phyloP scores from a whole-genome alignment of 1,140 invertebrate species.

The Paralvinella palmiformis region DNA sequence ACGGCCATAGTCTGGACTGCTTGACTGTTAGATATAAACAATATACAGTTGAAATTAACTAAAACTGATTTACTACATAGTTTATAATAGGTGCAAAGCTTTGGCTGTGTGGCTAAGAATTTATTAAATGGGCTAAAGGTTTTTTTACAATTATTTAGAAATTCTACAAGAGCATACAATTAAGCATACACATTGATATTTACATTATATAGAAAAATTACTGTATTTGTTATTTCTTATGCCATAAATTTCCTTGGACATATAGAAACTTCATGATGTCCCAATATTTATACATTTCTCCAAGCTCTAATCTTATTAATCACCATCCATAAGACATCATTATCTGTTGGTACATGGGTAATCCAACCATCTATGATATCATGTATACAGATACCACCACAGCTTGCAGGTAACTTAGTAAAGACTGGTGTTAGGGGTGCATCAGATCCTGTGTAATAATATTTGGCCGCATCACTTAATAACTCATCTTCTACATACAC shows the following conservation, averaged over 20 bases:
- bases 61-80: too few relatives aligned
- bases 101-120: too few relatives aligned
- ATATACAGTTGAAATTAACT: neutral
- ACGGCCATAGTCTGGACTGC: slow-evolving; percentile 30
- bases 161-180: too few relatives aligned
- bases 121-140: too few relatives aligned
- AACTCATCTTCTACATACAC: slow-evolving; percentile 2
- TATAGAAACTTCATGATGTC: too few relatives aligned
- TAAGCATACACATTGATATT: too few relatives aligned
- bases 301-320: neutral
- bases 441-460: slow-evolving; percentile 12
- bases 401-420: slow-evolving; percentile 12
- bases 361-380: slow-evolving; percentile 16
- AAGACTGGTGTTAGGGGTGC: slow-evolving; percentile 6
- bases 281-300: too few relatives aligned
- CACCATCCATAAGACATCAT: slow-evolving; percentile 19
- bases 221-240: too few relatives aligned
- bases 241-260: too few relatives aligned
- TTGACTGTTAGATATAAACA: slow-evolving; percentile 21
- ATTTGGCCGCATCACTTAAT: neutral
- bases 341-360: slow-evolving; percentile 8
- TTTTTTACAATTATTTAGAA: too few relatives aligned
- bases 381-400: slow-evolving; percentile 14
- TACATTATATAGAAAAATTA: too few relatives aligned
- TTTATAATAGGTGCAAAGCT: too few relatives aligned